Percentiles rank a stretch among this genome's conserved stretches.
Evolutionary conservation across 2,888 invertebrate genomes (phyloP).

Genomic region (Exocentrus adspersus): DNA sequence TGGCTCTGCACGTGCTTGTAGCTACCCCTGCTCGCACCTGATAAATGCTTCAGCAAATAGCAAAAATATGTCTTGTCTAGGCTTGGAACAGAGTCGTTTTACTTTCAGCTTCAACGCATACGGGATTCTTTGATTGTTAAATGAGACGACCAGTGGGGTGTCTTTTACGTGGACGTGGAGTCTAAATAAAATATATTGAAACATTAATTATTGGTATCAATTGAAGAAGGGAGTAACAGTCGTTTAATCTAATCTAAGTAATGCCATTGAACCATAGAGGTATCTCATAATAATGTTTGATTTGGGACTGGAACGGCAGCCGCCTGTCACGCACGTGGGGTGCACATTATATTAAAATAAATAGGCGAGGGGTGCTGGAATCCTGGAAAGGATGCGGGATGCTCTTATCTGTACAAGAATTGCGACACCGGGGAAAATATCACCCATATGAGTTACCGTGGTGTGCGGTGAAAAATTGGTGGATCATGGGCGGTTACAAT

Average conservation of each 20-base stretch:
- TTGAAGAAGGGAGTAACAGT: too few relatives aligned
- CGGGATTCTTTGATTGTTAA: conserved; percentile 12
- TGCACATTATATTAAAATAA: conserved; percentile 22
- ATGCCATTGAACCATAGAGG: too few relatives aligned
- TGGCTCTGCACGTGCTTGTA: conserved; percentile 29
- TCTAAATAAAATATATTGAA: too few relatives aligned
- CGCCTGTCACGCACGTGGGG: conserved; percentile 23
- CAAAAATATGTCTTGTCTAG: conserved; percentile 28
- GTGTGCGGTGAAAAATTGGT: not conserved
- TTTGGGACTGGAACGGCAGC: conserved; percentile 14
- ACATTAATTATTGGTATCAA: too few relatives aligned
- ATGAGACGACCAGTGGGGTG: conserved; percentile 9
- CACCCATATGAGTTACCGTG: not conserved
- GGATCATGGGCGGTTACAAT: not conserved
- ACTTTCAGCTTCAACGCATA: conserved; percentile 24
- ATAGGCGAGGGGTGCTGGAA: conserved; percentile 12
- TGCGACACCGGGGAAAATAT: conserved; percentile 11
- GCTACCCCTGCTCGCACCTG: conserved; percentile 31
- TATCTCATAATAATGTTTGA: too few relatives aligned
- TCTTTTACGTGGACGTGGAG: not conserved
- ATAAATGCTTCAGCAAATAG: conserved; percentile 40
- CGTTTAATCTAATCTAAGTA: too few relatives aligned
- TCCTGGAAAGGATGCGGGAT: conserved; percentile 3
- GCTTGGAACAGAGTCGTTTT: conserved; percentile 19
- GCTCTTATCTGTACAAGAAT: conserved; percentile 12